Evolutionary conservation across 2,888 invertebrate species (phyloP), one percentile per base, ranked within the genome.

Genomic region (Nebria salina): DNA sequence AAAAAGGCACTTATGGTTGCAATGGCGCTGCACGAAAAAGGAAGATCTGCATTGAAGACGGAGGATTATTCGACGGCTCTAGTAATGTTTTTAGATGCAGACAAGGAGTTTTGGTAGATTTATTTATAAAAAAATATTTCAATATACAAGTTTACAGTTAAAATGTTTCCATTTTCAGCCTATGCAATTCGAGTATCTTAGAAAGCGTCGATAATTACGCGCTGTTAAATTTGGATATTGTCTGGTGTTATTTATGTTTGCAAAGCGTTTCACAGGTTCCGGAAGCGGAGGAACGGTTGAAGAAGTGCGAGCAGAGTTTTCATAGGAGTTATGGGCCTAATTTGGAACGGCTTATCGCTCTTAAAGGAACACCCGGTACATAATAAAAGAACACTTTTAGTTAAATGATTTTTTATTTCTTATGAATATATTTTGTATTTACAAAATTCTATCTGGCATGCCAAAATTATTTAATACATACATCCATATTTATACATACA

Each of bases 171-270:
- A 5, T 34, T 34, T 34, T 34, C 88, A 94, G 94, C 83, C 92
- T 91, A 78, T 95, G 94, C 87, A 90, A 93, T 34, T 91, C 94
- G 0, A 89, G 91, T 34, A 88, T 95, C 75, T 89, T 96, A 43
- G 90, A 93, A 81, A 88, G 91, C 0, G 95, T 96, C 9, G 96
- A 96, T 89, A 97, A 97, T 89, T 95, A 94, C 89, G 96, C 95
- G 0, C 90, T 96, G 5, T 90, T 96, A 54, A 95, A 96, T 88
- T 89, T 97, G 85, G 96, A 97, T 88, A 94, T 96, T 83, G 94
- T 95, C n/a, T 97, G 97, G 96, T 95, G 96, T 88, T 96, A 96
- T 89, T 91, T 96, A 76, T 93, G 94, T 85, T 90, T 97, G 34
- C 92, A 93, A 87, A 93, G 92, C 86, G 91, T 96, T 65, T 90